Evolutionary conservation across 2,888 invertebrate genomes (phyloP), one percentile per base, ranked within the genome.

Genomic region (Tiliacea citrago): DNA sequence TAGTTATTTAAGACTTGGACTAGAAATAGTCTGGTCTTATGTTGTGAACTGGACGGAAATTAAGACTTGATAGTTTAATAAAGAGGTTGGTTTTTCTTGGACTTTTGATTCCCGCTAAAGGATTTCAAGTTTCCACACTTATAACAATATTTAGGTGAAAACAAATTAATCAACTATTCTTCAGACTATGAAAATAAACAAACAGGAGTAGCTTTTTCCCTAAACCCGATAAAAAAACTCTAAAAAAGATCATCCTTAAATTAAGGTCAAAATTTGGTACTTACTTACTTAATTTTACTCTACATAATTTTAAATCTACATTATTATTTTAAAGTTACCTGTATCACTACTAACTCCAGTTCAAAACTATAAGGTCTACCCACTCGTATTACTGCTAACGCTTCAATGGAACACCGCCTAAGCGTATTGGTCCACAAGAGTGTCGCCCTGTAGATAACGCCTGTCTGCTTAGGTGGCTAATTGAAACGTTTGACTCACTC

Each of bases 381-480:
- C n/a, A n/a, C n/a, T n/a, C n/a, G n/a, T 24, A 49, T 5, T 57
- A 47, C 13, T 63, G 24, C 0, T 49, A 18, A 42, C 2, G 29
- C 47, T 69, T 62, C 13, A 58, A 49, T 53, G n/a, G 13, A n/a
- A 21, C 35, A 47, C 49, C 47, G 69, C 79, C 53, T 58, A 39
- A 78, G 71, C 39, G 42, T 71, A 63, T 70, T 81, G 57, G 65
- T 65, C 53, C 24, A 53, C 62, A 47, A 45, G 84, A 88, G 86
- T 88, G 89, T 86, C 81, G 71, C 74, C 39, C 18, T 10, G 69
- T 68, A 87, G 89, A 90, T 90, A 90, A 90, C 85, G 69, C 71
- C 68, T 49, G 68, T 70, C 75, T 81, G 81, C 82, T 86, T 87
- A 86, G 69, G 51, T 51, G 67, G 73, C 78, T 88, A 88, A 90